Conservation (phyloP, 2,113 vertebrate species). For the Pithys albifrons region DNA sequence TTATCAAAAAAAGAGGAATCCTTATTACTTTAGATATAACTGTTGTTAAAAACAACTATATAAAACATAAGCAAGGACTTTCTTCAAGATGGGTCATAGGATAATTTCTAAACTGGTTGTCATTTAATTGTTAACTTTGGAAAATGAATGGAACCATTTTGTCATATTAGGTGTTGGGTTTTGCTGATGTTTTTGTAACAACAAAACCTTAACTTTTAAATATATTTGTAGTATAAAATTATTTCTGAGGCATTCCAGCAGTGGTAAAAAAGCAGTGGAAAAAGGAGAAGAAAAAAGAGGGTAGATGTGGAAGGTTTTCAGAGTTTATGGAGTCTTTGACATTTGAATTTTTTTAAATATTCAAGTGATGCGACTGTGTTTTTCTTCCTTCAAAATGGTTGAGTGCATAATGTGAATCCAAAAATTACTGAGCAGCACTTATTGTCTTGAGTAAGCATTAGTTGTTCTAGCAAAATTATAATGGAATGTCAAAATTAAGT, state of each 20-base stretch:
- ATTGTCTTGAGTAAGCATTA: background rate
- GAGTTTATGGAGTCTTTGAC: background rate
- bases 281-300: accelerated
- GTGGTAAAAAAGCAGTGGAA: background rate
- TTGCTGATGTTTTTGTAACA: background rate
- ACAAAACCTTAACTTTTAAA: background rate
- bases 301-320: background rate
- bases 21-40: background rate
- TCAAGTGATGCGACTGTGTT: background rate
- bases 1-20: background rate
- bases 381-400: background rate
- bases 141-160: background rate
- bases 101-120: background rate
- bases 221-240: background rate
- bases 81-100: background rate
- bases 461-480: background rate
- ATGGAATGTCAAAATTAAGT: background rate
- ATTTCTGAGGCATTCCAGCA: background rate
- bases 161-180: background rate
- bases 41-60: background rate
- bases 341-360: background rate
- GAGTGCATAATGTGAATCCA: background rate
- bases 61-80: background rate
- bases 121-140: background rate
- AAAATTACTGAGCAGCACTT: background rate